Conservation (phyloP, 2,113 vertebrate species). For the Ranitomeya imitator region DNA sequence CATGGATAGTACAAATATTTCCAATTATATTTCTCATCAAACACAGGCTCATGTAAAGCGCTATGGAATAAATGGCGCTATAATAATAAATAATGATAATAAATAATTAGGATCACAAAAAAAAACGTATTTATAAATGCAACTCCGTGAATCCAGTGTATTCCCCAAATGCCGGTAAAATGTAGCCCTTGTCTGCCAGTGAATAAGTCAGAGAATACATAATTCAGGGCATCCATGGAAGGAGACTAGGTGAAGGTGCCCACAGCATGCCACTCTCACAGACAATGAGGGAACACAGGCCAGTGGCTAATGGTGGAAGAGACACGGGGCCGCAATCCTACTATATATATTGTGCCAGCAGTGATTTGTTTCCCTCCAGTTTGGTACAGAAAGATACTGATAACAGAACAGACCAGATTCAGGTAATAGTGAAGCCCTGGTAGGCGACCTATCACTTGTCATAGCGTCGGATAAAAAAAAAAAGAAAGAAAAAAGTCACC, state of each 20-base stretch:
- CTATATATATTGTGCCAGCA: no score
- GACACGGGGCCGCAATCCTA: background rate
- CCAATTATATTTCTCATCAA: background rate
- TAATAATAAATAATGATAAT: no score
- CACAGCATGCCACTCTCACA: background rate
- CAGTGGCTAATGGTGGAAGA: background rate
- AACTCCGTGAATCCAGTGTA: background rate
- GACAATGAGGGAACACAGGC: background rate
- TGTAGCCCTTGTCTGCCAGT: background rate
- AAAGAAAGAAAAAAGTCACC: no score
- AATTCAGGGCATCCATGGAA: slow-evolving; percentile 2
- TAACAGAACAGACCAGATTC: no score
- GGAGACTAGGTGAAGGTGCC: background rate
- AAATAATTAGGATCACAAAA: background rate
- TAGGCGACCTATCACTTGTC: no score
- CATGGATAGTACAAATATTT: background rate
- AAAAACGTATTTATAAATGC: background rate
- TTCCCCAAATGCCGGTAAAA: background rate
- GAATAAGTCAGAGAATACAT: background rate
- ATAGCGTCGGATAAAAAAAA: no score
- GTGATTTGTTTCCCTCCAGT: no score
- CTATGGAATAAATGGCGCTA: no score
- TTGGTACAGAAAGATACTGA: no score
- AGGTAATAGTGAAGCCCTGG: no score
- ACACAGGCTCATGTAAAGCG: background rate